A percentile compares a stretch with the other conserved stretches of the same genome.
Evolutionary conservation across 2,113 vertebrate genomes (phyloP).

Genomic region (human (Homo sapiens)): GRCh38 chr2:149016001-149016500

Average conservation of each 20-base stretch:
- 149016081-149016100: neutral
- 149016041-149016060: fast-evolving
- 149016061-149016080: neutral
- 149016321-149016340: neutral
- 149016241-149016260: neutral
- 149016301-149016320: neutral
- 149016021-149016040: neutral
- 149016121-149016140: neutral
- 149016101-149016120: neutral
- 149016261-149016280: neutral
- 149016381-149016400: neutral
- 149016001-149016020: neutral
- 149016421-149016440: neutral
- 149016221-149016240: neutral
- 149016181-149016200: no score
- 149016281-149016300: neutral
- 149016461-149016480: neutral
- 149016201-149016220: neutral
- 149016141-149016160: neutral
- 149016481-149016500: neutral
- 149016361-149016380: fast-evolving
- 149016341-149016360: neutral
- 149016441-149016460: neutral
- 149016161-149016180: neutral
- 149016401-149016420: fast-evolving